Base-by-base conservation (phyloP, 2,113 vertebrate genomes). In the Promerops cafer region DNA sequence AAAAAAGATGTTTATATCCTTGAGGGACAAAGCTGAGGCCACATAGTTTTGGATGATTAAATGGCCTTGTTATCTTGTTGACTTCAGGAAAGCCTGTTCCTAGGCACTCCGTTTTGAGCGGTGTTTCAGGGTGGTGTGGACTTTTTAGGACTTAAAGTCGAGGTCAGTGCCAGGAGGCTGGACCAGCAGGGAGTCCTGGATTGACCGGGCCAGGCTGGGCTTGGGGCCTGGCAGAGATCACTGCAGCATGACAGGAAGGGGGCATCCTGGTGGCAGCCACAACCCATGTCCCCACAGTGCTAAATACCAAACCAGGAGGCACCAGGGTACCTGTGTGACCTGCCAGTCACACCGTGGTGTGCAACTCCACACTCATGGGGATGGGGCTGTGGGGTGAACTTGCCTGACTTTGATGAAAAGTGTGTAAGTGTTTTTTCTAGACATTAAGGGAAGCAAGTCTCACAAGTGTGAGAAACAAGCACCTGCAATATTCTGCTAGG, bases 1-100 rank as follows among this genome's bases (percentile, higher is more conserved):
- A 75, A 96, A 93, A 93, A 86, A 92, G 76, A 59, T 90, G 69
- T 86, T 96, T 94, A 93, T 3, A 18, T 86, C 89, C 83, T 90
- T 89, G 64, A 92, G 66, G 71, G 76, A 93, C 7, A 81, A 77
- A 89, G 59, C 54, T 78, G 80, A 70, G 65, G 60, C 91, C 39
- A 39, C 56, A 81, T 68, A 93, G 47, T 90, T 95, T 83, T 71
- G 86, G 56, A 71, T 84, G 64, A 94, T 92, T 90, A 89, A 93
- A 83, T 11, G 44, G 35, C 64, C 60, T 87, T 52, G 56, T 74
- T 84, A 94, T 96, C 91, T 93, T 70, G 24, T 70, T 94, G 93
- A 60, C 80, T 89, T 81, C 76, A 71, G 89, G 72, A 96, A n/a
- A 89, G 39, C 15, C 76, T 87, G 68, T 66, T 86, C 77, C 84